phyloP scores from a whole-genome alignment of 2,113 vertebrate species.

The Aspiorhynchus laticeps region DNA sequence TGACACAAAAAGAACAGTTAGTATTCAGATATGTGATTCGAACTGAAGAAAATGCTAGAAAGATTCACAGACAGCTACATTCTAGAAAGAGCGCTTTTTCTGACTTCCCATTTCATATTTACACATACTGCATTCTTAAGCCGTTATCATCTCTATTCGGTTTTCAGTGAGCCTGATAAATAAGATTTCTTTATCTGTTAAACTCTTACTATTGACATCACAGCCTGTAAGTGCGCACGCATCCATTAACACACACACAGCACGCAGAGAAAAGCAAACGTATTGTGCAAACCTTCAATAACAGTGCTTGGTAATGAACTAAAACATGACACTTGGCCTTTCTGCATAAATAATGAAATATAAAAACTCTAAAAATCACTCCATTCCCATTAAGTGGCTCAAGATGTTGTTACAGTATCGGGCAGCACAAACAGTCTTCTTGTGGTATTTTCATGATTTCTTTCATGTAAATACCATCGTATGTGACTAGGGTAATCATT shows the following conservation, averaged over 20 bases:
- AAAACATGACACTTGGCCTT: constrained; percentile 74
- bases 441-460: too few species aligned
- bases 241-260: constrained; percentile 36
- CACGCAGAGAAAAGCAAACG: constrained; percentile 77
- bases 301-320: constrained; percentile 91
- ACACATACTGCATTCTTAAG: constrained; percentile 36
- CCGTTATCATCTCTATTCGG: background rate
- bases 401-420: background rate
- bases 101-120: constrained; percentile 13
- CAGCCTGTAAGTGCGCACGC: background rate
- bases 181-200: constrained; percentile 4
- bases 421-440: too few species aligned
- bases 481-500: background rate
- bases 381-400: constrained; percentile 60
- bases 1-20: constrained; percentile 9
- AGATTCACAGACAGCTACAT: constrained; percentile 30
- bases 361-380: constrained; percentile 65
- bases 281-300: constrained; percentile 93
- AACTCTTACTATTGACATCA: background rate
- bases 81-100: constrained; percentile 13
- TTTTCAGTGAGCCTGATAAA: background rate
- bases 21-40: background rate
- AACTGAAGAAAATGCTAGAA: background rate
- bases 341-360: constrained; percentile 73
- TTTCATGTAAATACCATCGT: background rate